Evolutionary conservation across 2,888 invertebrate genomes (phyloP), one percentile per base, ranked within the genome.

Genomic region (Prionchulus punctatus): DNA sequence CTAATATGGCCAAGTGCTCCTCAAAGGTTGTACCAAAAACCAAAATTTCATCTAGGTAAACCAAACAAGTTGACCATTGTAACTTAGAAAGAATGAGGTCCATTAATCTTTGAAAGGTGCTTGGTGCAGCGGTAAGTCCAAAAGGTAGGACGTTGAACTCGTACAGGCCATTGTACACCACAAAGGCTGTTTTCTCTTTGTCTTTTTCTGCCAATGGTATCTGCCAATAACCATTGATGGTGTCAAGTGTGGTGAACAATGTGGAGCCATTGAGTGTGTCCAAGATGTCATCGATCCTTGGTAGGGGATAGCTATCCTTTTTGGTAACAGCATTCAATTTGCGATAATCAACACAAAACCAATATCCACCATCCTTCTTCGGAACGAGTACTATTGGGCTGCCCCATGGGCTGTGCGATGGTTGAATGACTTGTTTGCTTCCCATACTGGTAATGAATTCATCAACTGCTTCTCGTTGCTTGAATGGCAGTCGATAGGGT

Each of bases 41-140:
- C 7, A 66, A 55, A 1, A 63, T 58, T 47, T 66, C 63, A 31
- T 66, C 63, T 1, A 64, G 31, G 51, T 65, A 66, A 12, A 62
- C 58, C 2, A 64, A 43, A 21, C 60, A 58, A 3, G 52, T 57
- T 2, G 54, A 48, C 58, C 59, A 62, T n/a, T 61, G 58, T 7
- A 61, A 51, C 1, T 57, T 58, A 2, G 52, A 36, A 12, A 65
- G 51, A 1, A 61, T 47, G 27, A 43, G 52, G 26, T 65, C 60
- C 61, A 66, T 65, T 18, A 59, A 54, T 7, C 62, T 56, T 47
- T 62, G 60, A 51, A 63, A 66, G 1, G 62, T 61, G 1, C 59
- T 58, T 2, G 60, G 60, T 0, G 63, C 62, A 53, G 63, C 62
- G 23, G 28, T 28, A n/a, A 49, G 30, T 7, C 50, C 50, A 28